Percentiles rank a stretch among this genome's conserved stretches.
Evolutionary conservation across 2,113 vertebrate genomes (phyloP).

Genomic region (Dasyornis broadbenti): DNA sequence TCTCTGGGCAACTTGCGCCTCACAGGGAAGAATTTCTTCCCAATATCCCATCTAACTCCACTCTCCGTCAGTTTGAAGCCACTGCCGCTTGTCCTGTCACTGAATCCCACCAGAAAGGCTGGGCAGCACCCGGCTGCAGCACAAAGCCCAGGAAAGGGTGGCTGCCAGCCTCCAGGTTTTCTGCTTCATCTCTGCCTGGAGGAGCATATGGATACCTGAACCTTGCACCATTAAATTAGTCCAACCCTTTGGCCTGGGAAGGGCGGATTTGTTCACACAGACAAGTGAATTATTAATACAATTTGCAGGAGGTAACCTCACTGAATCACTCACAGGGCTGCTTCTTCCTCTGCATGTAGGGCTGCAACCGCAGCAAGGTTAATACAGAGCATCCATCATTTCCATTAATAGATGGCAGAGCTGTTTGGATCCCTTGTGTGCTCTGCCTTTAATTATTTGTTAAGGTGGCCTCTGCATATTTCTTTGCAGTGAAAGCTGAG

Average conservation of each 20-base stretch:
- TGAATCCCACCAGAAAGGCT: neutral
- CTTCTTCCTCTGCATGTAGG: neutral
- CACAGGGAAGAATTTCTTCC: neutral
- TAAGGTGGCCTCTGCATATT: slow-evolving; percentile 40
- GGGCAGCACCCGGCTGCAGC: neutral
- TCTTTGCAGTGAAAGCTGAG: neutral
- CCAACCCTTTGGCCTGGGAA: neutral
- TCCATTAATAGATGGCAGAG: slow-evolving; percentile 44
- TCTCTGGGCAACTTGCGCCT: neutral
- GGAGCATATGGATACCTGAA: neutral
- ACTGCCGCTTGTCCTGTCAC: neutral
- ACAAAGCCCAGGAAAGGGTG: neutral
- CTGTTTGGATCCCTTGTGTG: slow-evolving; percentile 17
- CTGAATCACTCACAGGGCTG: slow-evolving; percentile 12
- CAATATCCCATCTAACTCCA: neutral
- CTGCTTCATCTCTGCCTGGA: neutral
- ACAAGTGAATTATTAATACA: slow-evolving; percentile 53
- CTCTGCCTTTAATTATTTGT: slow-evolving; percentile 59
- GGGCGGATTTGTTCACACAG: slow-evolving; percentile 10
- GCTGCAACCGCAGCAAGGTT: slow-evolving; percentile 35
- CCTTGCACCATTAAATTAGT: neutral
- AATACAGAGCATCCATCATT: slow-evolving; percentile 59
- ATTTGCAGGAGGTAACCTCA: slow-evolving; percentile 44
- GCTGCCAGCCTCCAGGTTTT: neutral
- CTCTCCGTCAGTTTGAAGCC: neutral